Conservation (phyloP, 2,797 vertebrate genomes). For the Naso thynnoides region DNA sequence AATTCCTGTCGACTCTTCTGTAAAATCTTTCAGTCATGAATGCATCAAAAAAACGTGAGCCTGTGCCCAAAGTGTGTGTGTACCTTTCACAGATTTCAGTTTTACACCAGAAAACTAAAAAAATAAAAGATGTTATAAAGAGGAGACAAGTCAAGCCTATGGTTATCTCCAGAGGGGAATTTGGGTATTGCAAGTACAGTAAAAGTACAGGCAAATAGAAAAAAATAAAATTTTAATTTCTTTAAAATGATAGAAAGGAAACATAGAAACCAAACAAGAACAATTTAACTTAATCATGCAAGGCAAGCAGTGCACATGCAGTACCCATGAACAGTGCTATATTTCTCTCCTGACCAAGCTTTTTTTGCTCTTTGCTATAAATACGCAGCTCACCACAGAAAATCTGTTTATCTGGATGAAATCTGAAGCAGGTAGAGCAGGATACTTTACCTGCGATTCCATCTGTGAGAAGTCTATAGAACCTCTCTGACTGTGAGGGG, state of each 20-base stretch:
- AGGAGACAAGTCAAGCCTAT: no score
- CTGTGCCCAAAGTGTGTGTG: background rate
- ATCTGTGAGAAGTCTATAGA: background rate
- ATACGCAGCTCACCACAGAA: constrained; percentile 29
- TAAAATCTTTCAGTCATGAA: no score
- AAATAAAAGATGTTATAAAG: no score
- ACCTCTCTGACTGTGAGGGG: background rate
- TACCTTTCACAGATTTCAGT: no score
- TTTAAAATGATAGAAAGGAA: background rate
- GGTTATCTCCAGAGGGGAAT: no score
- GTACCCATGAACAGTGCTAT: background rate
- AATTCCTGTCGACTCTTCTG: background rate
- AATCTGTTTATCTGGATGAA: constrained; percentile 39
- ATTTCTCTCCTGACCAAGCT: constrained; percentile 14
- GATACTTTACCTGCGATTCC: background rate
- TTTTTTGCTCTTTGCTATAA: constrained; percentile 32
- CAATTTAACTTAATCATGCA: background rate
- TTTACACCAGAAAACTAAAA: no score
- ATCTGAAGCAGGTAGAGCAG: constrained; percentile 26
- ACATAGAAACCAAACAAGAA: background rate
- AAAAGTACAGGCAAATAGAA: no score
- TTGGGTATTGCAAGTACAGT: no score
- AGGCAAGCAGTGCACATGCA: background rate
- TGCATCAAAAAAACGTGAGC: no score
- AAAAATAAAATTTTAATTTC: no score